Evolutionary conservation across 2,888 invertebrate species (phyloP), one percentile per base, ranked within the genome.

Genomic region (Archips crataeganus): DNA sequence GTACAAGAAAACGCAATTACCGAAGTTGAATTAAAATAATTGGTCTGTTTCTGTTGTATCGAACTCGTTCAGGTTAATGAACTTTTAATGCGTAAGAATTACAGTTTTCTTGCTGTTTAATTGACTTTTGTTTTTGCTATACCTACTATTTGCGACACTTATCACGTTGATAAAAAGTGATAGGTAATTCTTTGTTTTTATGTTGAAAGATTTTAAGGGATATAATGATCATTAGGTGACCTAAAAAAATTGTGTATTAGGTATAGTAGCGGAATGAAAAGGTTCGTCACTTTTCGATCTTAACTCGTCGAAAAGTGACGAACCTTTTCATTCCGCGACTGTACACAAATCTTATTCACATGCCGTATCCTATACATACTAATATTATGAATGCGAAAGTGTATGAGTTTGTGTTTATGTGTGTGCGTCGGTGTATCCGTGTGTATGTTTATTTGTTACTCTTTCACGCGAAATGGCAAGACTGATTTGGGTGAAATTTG

Each of bases 21-120:
- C 39, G 1, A 70, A 62, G 51, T 45, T 32, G 34, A 63, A 59
- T 70, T 63, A 32, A 63, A 70, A 45, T 57, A 54, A 42, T 62
- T 51, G 42, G 23, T 32, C 32, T 49, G 62, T 23, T 69, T 54
- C 54, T 42, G 23, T 39, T 39, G 61, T 61, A 34, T 54, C 15
- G 15, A 57, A 32, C 62, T 45, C 10, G 32, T 9, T 15, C 8
- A 34, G 70, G 70, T 63, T 45, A 70, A 34, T 63, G 70, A 63
- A 70, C 70, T 42, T 70, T 67, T 54, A 72, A 67, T 67, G 61
- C 8, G 61, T 72, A 54, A n/a, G 13, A 15, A 59, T 60, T 65
- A 39, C 49, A 61, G 42, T 61, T 36, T 15, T 36, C 49, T 39
- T 45, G 15, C 45, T 34, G 23, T 47, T 11, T 32, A 3, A 57